These are phyloP conservation scores for Dasyurus viverrinus DNA, from an alignment of 2,113 vertebrate genomes.

Conservation along the genomic window DNA sequence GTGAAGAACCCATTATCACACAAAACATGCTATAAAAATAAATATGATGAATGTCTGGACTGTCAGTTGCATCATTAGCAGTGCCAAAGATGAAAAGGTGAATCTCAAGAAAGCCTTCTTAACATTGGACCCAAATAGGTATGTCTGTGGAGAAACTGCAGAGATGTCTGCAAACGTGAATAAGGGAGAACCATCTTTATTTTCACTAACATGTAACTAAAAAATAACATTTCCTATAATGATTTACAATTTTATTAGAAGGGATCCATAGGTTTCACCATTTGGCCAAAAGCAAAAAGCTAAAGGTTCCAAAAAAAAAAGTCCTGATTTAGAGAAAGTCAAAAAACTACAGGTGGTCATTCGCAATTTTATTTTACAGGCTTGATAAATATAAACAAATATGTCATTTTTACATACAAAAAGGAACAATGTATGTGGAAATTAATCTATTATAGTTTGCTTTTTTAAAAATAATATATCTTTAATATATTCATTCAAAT, in stretches of 20 bases:
- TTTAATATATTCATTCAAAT: background rate
- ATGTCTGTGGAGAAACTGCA: background rate
- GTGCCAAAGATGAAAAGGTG: background rate
- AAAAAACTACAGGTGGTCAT: background rate
- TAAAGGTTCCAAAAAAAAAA: background rate
- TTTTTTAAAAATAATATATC: background rate
- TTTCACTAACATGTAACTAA: background rate
- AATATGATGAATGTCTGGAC: background rate
- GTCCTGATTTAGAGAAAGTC: background rate
- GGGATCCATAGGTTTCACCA: background rate
- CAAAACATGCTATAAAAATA: conserved; percentile 35
- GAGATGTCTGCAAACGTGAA: background rate
- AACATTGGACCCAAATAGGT: background rate
- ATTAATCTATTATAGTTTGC: background rate
- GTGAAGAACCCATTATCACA: conserved; percentile 41
- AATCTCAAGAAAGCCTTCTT: conserved; percentile 3
- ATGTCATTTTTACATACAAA: background rate
- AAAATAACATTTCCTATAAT: background rate
- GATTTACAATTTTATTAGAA: background rate
- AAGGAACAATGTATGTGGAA: background rate
- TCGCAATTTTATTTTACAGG: background rate
- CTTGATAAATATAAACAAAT: background rate
- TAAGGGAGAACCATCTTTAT: background rate
- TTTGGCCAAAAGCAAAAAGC: background rate
- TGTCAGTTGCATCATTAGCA: background rate